Evolutionary conservation across 2,797 vertebrate species (phyloP), one percentile per base, ranked within the genome.

Genomic region (Enteromius radiatus): DNA sequence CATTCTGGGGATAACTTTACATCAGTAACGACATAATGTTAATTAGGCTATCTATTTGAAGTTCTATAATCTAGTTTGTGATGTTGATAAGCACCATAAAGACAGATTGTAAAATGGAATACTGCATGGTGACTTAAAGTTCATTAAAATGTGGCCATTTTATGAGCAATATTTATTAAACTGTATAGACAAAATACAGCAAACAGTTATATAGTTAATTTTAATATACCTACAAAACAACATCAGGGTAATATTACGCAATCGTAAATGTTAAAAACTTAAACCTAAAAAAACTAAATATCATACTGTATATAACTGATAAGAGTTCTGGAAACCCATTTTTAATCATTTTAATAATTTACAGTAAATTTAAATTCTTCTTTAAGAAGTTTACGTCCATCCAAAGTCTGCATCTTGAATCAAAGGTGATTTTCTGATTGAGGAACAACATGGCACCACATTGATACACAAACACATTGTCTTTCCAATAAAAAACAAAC

Each of bases 31-130:
- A 56, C 33, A 54, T 26, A 41, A 59, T 38, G 4, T 56, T n/a
- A 33, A 76, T 38, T 15, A 41, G 3, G 21, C 31, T 56, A 26
- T 75, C 36, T 74, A 1, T 59, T 26, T 75, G 6, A 75, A 56
- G 21, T 10, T 56, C 31, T 76, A 19, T 8, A 43, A 17, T 59
- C 73, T 28, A 15, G n/a, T 41, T 59, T 41, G 54, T 43, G 52
- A 59, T 59, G 36, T 36, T 43, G 52, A 61, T 76, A 59, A 76
- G 54, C 36, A 19, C 9, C n/a, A 59, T 76, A 28, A 76, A 76
- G 4, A 19, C 15, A 49, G 14, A 23, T 41, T 59, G 73, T 41
- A 41, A 75, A 76, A 76, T 76, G 17, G 4, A 75, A 26, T 59
- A 33, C 8, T 12, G 31, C 49, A 14, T 9, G 31, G 7, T 54